Conservation (phyloP, 2,113 vertebrate genomes). For the Bubo bubo region DNA sequence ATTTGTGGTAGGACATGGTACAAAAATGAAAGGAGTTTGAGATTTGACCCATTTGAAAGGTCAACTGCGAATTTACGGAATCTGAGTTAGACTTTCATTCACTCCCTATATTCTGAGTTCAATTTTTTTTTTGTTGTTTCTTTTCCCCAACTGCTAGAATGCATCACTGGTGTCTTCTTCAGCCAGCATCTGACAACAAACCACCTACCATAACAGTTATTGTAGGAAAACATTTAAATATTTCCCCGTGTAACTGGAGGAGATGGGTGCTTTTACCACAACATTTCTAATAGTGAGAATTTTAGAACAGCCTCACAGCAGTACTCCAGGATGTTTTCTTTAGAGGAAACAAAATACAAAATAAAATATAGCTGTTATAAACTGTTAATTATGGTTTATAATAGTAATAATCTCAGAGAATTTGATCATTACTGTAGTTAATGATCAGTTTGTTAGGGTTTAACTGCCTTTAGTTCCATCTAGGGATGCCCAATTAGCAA, state of each 20-base stretch:
- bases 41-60: neutral
- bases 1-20: neutral
- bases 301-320: neutral
- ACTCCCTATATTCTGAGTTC: fast-evolving
- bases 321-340: conserved; percentile 2
- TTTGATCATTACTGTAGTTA: conserved; percentile 73
- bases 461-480: conserved; percentile 68
- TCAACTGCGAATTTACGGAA: neutral
- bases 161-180: neutral
- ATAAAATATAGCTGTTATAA: conserved; percentile 67
- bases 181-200: neutral
- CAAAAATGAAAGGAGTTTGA: neutral
- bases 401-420: conserved; percentile 70
- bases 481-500: conserved; percentile 74
- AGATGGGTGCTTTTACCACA: neutral
- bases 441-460: conserved; percentile 69
- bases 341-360: conserved; percentile 45
- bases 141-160: too few relatives aligned
- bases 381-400: conserved; percentile 69
- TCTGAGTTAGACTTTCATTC: neutral
- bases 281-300: neutral
- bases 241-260: neutral
- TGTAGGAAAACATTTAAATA: neutral
- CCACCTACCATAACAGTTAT: neutral
- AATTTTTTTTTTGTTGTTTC: neutral